phyloP scores from a whole-genome alignment of 2,113 vertebrate species.

The Phyllostomus discolor region DNA sequence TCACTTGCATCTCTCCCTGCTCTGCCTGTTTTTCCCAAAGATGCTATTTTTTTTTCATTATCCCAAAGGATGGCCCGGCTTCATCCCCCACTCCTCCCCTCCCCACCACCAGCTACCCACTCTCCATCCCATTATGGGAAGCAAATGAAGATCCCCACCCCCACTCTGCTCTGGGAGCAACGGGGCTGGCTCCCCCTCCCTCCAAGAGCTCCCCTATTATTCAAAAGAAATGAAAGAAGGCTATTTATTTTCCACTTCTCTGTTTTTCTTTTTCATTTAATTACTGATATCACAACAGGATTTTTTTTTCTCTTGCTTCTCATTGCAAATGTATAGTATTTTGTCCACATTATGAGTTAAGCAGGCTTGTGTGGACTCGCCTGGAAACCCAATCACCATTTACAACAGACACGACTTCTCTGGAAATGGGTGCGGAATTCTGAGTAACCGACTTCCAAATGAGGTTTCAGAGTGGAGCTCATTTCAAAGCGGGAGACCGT shows the following conservation, averaged over 20 bases:
- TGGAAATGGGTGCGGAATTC: constrained; percentile 63
- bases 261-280: constrained; percentile 57
- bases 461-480: constrained; percentile 28
- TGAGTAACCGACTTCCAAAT: constrained; percentile 54
- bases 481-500: neutral
- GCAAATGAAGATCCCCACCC: neutral
- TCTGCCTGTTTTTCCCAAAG: neutral
- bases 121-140: neutral
- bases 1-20: neutral
- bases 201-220: neutral
- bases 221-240: constrained; percentile 37
- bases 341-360: constrained; percentile 61
- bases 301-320: constrained; percentile 53
- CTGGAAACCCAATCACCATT: constrained; percentile 58
- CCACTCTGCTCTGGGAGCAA: neutral
- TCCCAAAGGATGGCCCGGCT: neutral
- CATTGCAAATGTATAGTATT: constrained; percentile 58
- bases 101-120: neutral
- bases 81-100: neutral
- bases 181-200: neutral
- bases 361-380: constrained; percentile 55
- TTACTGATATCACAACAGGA: constrained; percentile 55
- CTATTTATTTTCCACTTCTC: constrained; percentile 49
- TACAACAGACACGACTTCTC: constrained; percentile 53
- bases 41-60: neutral